Conservation (phyloP, 2,888 invertebrate genomes). For the Thereva nobilitata region DNA sequence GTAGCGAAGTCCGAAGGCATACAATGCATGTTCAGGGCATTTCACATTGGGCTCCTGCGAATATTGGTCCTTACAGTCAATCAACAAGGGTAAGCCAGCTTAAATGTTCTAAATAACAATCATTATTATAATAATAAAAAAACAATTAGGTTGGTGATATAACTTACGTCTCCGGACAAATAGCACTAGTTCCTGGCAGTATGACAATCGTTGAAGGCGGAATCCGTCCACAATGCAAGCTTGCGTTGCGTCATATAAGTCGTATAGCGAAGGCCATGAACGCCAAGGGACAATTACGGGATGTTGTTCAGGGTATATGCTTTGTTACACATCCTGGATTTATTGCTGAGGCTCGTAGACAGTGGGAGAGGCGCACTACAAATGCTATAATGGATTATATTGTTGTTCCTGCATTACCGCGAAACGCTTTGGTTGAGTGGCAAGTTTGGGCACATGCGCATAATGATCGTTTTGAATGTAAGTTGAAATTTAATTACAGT, state of each 20-base stretch:
- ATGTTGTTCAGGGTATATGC: constrained; percentile 87
- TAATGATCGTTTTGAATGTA: constrained; percentile 86
- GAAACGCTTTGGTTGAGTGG: constrained; percentile 85
- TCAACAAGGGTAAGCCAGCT: constrained; percentile 71
- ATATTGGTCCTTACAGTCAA: constrained; percentile 96
- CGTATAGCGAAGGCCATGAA: constrained; percentile 82
- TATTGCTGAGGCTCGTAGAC: constrained; percentile 74
- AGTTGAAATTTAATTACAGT: constrained; percentile 44
- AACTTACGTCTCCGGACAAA: constrained; percentile 89
- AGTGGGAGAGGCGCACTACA: constrained; percentile 81
- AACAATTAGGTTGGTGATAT: constrained; percentile 72
- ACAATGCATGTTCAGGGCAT: constrained; percentile 95
- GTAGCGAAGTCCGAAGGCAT: constrained; percentile 59
- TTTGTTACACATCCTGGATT: constrained; percentile 76
- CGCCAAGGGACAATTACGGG: constrained; percentile 74
- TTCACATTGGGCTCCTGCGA: constrained; percentile 98
- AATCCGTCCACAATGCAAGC: constrained; percentile 77
- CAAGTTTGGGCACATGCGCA: constrained; percentile 90
- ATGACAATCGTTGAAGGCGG: constrained; percentile 77
- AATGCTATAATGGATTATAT: constrained; percentile 88
- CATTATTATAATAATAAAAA: background rate
- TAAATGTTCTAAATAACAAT: background rate
- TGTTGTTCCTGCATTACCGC: constrained; percentile 79
- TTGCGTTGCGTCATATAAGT: constrained; percentile 81
- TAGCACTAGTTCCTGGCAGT: constrained; percentile 83